These are phyloP conservation scores for Silurus aristotelis DNA, from an alignment of 2,797 vertebrate genomes.

Conservation along the genomic window DNA sequence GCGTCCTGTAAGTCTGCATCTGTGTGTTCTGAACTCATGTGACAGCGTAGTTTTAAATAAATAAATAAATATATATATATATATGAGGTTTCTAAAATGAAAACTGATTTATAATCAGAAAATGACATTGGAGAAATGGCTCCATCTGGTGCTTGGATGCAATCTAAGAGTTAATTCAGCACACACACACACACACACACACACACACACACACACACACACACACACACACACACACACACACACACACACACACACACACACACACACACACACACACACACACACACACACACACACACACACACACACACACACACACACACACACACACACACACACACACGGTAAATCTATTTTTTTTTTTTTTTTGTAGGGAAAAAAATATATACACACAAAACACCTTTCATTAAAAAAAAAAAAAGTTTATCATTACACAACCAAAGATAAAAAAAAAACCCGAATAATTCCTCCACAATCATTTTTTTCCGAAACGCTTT, in stretches of 20 bases:
- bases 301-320: too few species aligned
- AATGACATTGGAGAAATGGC: conserved; percentile 61
- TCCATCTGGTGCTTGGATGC: conserved; percentile 68
- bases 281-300: too few species aligned
- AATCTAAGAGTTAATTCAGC: not conserved
- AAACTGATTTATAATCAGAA: not conserved
- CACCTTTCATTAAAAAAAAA: conserved; percentile 21
- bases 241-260: too few species aligned
- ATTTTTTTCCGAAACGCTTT: not conserved
- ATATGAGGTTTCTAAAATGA: not conserved
- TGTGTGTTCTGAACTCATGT: not conserved
- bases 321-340: not conserved
- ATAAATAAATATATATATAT: too few species aligned
- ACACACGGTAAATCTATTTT: not conserved
- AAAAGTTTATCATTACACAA: conserved; percentile 46
- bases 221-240: too few species aligned
- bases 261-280: not conserved
- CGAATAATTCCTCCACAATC: not conserved
- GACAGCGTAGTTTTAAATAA: not conserved
- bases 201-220: not conserved
- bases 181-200: too few species aligned
- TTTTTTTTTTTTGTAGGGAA: not conserved
- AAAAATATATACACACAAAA: not conserved
- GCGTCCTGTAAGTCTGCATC: not conserved
- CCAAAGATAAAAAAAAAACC: conserved; percentile 30